Evolutionary conservation across 2,888 invertebrate genomes (phyloP).

Genomic region (Lumbricus terrestris): DNA sequence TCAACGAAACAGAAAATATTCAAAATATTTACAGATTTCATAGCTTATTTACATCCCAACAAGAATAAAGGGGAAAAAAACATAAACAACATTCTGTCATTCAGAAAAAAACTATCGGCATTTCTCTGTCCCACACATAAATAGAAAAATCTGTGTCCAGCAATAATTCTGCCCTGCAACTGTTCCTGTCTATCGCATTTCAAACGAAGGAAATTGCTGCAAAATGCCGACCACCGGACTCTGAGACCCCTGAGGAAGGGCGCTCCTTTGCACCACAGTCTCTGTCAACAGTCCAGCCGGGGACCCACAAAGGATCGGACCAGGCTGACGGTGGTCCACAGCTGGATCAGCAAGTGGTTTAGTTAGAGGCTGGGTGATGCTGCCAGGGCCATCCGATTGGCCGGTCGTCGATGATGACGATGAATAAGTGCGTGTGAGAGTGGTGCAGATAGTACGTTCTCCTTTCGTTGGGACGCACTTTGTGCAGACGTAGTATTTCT

Average conservation of each 20-base stretch:
- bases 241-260: background rate
- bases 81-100: background rate
- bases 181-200: background rate
- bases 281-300: background rate
- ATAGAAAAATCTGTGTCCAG: background rate
- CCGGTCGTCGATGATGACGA: background rate
- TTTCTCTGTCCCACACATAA: background rate
- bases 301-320: background rate
- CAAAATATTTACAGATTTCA: background rate
- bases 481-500: conserved; percentile 19
- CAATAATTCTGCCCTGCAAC: background rate
- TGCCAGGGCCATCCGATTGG: background rate
- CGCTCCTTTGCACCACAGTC: background rate
- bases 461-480: background rate
- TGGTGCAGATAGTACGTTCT: background rate
- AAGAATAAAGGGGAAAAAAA: background rate
- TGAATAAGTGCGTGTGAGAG: background rate
- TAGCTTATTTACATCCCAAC: background rate
- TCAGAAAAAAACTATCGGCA: background rate
- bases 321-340: background rate
- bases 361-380: background rate
- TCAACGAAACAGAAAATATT: background rate
- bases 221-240: background rate
- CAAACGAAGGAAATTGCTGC: background rate
- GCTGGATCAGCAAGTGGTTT: background rate